Percentiles rank a stretch among this genome's conserved stretches.
Evolutionary conservation across 1,140 invertebrate genomes (phyloP).

Genomic region (Agrypnia vestita): DNA sequence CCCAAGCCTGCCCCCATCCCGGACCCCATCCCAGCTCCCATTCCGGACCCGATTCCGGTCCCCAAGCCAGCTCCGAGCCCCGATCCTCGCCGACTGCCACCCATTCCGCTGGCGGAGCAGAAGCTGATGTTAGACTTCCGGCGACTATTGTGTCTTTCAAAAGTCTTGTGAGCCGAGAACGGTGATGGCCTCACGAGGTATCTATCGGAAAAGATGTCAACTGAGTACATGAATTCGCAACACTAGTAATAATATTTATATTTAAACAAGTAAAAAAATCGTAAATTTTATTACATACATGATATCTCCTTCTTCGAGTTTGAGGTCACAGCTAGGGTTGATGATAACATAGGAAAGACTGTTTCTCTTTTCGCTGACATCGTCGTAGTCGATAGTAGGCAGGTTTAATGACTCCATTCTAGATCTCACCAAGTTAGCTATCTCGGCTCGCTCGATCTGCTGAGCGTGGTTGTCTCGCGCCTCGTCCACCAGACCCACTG

Average conservation of each 20-base stretch:
- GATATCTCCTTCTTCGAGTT: conserved; percentile 96
- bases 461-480: conserved; percentile 89
- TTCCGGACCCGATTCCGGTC: conserved; percentile 65
- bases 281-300: conserved; percentile 79
- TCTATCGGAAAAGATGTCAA: conserved; percentile 69
- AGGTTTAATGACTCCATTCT: conserved; percentile 95
- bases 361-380: conserved; percentile 92
- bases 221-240: background rate
- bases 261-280: background rate
- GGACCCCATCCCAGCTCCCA: conserved; percentile 17
- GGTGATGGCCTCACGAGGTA: conserved; percentile 92
- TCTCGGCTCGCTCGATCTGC: conserved; percentile 95
- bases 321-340: conserved; percentile 97
- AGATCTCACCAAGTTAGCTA: conserved; percentile 93
- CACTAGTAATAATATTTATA: conserved; percentile 1
- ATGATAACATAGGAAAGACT: conserved; percentile 98
- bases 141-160: conserved; percentile 91
- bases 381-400: conserved; percentile 92
- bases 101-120: conserved; percentile 80
- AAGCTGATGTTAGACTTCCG: conserved; percentile 94
- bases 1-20: conserved; percentile 23
- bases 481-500: conserved; percentile 86
- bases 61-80: conserved; percentile 70
- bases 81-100: conserved; percentile 74
- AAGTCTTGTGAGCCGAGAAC: conserved; percentile 94